phyloP scores from a whole-genome alignment of 2,113 vertebrate species.

The Hippocampus comes region DNA sequence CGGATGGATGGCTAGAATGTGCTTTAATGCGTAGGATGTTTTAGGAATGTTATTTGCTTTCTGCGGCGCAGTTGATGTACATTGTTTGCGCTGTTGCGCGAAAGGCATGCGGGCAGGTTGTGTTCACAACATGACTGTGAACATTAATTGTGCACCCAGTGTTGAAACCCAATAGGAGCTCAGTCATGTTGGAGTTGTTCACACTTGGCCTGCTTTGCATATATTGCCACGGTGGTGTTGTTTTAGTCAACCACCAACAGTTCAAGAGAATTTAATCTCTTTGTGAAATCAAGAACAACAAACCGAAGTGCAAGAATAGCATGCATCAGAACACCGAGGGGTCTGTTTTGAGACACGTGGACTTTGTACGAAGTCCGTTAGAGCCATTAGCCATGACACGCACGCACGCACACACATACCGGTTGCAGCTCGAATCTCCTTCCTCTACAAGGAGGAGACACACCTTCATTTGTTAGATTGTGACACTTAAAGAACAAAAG shows the following conservation, averaged over 20 bases:
- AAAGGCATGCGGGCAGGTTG: neutral
- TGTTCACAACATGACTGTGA: neutral
- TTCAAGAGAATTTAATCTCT: slow-evolving; percentile 52
- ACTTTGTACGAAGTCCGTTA: slow-evolving; percentile 69
- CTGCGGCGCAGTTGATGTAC: neutral
- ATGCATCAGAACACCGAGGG: slow-evolving; percentile 1
- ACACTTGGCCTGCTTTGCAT: slow-evolving; percentile 68
- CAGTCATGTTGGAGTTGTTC: slow-evolving; percentile 33
- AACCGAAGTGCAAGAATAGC: slow-evolving; percentile 15
- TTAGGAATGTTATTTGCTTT: neutral
- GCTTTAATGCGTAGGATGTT: no score
- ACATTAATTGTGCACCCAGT: slow-evolving; percentile 6
- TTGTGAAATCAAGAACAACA: slow-evolving; percentile 46
- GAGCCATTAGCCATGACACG: slow-evolving; percentile 22
- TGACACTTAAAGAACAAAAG: slow-evolving; percentile 41
- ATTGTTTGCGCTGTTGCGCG: neutral
- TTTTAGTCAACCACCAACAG: slow-evolving; percentile 38
- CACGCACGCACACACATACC: neutral
- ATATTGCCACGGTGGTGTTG: slow-evolving; percentile 50
- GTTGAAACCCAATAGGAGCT: slow-evolving; percentile 25
- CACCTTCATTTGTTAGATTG: slow-evolving; percentile 51
- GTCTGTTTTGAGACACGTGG: slow-evolving; percentile 29
- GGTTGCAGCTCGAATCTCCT: slow-evolving; percentile 27
- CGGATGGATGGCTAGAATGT: no score
- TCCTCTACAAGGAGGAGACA: slow-evolving; percentile 20